These are phyloP conservation scores for Leucoma salicis DNA, from an alignment of 2,888 invertebrate species.

Conservation along the genomic window DNA sequence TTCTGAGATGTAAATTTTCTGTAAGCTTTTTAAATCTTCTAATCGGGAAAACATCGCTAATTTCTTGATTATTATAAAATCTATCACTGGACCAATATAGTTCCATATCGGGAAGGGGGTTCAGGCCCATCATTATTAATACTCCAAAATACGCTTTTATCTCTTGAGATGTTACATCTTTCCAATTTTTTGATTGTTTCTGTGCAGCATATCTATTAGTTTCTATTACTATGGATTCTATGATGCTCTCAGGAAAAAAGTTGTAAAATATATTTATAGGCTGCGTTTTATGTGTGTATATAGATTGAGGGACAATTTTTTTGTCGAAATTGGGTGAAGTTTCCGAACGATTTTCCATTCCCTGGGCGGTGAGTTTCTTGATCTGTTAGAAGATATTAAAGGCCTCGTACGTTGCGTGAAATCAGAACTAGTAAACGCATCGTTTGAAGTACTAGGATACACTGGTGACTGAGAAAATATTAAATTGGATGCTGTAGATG, in stretches of 20 bases:
- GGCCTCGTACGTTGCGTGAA: too few relatives aligned
- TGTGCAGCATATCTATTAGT: constrained; percentile 27
- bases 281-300: constrained; percentile 23
- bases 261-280: constrained; percentile 17
- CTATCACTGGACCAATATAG: constrained; percentile 30
- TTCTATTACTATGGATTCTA: constrained; percentile 22
- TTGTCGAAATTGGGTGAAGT: too few relatives aligned
- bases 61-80: constrained; percentile 30
- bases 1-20: constrained; percentile 30
- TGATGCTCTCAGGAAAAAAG: constrained; percentile 24
- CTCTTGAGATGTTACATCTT: constrained; percentile 11
- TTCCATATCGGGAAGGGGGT: constrained; percentile 28
- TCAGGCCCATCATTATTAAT: constrained; percentile 31
- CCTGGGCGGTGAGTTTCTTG: too few relatives aligned
- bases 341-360: too few relatives aligned
- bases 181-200: constrained; percentile 14
- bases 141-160: constrained; percentile 24
- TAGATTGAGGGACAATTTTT: constrained; percentile 15
- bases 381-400: too few relatives aligned
- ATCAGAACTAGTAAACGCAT: too few relatives aligned
- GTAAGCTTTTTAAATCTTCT: constrained; percentile 30
- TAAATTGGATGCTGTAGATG: too few relatives aligned
- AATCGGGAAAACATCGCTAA: constrained; percentile 19
- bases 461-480: too few relatives aligned
- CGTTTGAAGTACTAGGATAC: too few relatives aligned